Base-by-base conservation (phyloP, 2,797 vertebrate species). In the Fratercula arctica region DNA sequence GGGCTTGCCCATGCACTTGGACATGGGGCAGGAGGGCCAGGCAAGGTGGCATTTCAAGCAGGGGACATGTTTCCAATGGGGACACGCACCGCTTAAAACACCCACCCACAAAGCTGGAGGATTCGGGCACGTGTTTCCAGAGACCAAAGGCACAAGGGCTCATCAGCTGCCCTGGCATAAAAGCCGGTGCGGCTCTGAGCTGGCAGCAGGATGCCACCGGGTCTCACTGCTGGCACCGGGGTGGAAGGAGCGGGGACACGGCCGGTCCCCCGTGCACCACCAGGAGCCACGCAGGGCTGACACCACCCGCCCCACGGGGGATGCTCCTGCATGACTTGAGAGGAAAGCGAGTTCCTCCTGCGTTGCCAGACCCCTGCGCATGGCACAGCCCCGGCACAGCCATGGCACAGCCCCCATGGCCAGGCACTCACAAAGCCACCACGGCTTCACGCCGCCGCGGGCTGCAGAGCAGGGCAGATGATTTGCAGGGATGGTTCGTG, bases 381-480 rank as follows among this genome's bases (percentile, higher is more conserved):
- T 0, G 7, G 61, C 60, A 56, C 37, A 24, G 79, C 39, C 56
- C 3, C 0, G 5, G 54, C 60, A 56, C 37, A 23, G 79, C 39
- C 56, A 3, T 2, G 6, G 81, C 39, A 78, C 45, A 64, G 60
- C 61, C 68, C 37, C 26, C 84, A 33, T 0, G 43, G 51, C 8
- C 84, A 26, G 20, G 61, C 5, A 7, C 54, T 39, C 28, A 2
- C 64, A 25, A 29, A 39, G 66, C 59, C 69, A n/a, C 3, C 54
- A 51, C 9, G 2, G 53, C 33, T 31, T 28, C 61, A 48, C 4
- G 3, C 9, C 21, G 12, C 41, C 85, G 45, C 0, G 0, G 80
- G 56, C 46, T 8, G 25, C 46, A 9, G 74, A 35, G 51, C 56
- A 37, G 69, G 53, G 70, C n/a, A 14, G 20, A 35, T 5, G 64